phyloP scores from a whole-genome alignment of 2,797 vertebrate species.

The Rallus crepitans region DNA sequence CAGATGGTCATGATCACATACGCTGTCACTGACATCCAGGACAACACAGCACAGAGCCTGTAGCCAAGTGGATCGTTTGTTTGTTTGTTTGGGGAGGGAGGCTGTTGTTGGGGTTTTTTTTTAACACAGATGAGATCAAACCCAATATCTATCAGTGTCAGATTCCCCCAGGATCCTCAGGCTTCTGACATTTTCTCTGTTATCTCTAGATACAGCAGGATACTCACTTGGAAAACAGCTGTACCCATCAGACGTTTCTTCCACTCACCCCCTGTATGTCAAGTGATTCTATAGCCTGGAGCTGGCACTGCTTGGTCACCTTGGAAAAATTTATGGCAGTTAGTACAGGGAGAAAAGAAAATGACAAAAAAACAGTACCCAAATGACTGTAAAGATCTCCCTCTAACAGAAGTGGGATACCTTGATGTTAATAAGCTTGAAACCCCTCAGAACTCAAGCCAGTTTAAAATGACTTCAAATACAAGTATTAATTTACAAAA shows the following conservation, averaged over 20 bases:
- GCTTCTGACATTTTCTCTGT: not conserved
- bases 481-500: not conserved
- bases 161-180: not conserved
- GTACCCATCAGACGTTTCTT: not conserved
- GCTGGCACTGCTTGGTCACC: not conserved
- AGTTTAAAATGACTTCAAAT: not conserved
- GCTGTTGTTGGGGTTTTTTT: not conserved
- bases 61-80: not conserved
- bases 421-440: not conserved
- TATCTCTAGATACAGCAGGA: not conserved
- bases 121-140: not conserved
- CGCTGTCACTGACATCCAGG: not conserved
- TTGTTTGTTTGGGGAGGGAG: not conserved
- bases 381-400: not conserved
- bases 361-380: accelerated
- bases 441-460: not conserved
- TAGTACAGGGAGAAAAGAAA: not conserved
- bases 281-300: not conserved
- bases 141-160: not conserved
- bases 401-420: not conserved
- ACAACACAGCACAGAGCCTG: not conserved
- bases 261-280: not conserved
- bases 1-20: accelerated
- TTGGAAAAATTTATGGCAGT: not conserved
- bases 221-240: not conserved